phyloP scores from a whole-genome alignment of 1,140 invertebrate genomes.

The Hestina assimilis region DNA sequence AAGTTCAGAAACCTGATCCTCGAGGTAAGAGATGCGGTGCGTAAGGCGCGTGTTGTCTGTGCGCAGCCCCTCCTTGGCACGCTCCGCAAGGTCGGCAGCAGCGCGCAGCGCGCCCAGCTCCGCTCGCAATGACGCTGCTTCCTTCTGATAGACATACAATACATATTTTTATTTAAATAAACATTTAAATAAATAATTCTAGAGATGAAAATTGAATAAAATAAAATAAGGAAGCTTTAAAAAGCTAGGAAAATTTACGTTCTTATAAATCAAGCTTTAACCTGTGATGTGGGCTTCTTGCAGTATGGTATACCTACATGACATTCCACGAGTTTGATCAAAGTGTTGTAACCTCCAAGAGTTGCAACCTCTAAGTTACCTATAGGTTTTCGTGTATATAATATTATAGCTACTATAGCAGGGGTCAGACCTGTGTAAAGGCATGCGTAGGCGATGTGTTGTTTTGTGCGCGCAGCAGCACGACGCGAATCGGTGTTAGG shows the following conservation, averaged over 20 bases:
- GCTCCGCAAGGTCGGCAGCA: slow-evolving; percentile 81
- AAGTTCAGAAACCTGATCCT: slow-evolving; percentile 90
- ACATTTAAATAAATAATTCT: slow-evolving; percentile 9
- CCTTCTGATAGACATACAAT: slow-evolving; percentile 34
- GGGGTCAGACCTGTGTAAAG: slow-evolving; percentile 64
- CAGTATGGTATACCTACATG: no score
- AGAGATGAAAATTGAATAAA: no score
- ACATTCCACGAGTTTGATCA: no score
- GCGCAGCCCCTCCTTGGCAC: slow-evolving; percentile 81
- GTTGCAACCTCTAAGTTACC: no score
- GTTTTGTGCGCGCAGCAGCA: slow-evolving; percentile 79
- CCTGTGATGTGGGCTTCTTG: no score
- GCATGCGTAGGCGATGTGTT: slow-evolving; percentile 56
- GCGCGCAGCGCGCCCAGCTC: slow-evolving; percentile 79
- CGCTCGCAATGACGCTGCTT: slow-evolving; percentile 69
- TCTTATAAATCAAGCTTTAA: no score
- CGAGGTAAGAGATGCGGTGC: slow-evolving; percentile 92
- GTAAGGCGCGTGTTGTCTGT: slow-evolving; percentile 90
- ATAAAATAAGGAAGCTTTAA: no score
- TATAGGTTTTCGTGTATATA: no score
- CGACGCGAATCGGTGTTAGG: slow-evolving; percentile 68
- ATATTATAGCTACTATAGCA: no score
- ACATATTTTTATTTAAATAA: slow-evolving; percentile 7
- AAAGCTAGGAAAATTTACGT: no score
- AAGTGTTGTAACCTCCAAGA: no score